A percentile compares a stretch with the other conserved stretches of the same genome.
These are phyloP conservation scores for Mormyrops boulengeri DNA, from an alignment of 2,797 vertebrate genomes.

Conservation along the genomic window DNA sequence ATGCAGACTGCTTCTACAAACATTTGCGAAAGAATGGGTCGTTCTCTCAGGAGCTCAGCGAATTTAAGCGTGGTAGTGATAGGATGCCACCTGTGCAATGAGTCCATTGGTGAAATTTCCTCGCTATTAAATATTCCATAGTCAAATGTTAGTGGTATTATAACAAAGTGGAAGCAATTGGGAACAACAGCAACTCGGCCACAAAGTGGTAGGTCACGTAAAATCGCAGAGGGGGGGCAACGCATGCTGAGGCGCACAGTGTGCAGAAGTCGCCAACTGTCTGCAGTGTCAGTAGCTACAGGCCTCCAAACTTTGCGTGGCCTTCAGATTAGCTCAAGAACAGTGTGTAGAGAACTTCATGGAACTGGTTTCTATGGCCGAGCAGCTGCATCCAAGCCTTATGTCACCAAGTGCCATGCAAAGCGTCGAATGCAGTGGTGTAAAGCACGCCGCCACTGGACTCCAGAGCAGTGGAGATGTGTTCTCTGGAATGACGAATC, in stretches of 20 bases:
- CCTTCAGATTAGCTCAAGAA: not conserved
- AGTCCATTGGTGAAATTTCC: not conserved
- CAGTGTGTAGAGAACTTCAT: not conserved
- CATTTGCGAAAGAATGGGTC: not conserved
- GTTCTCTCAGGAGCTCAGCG: not conserved
- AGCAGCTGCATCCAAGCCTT: not conserved
- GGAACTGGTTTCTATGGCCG: not conserved
- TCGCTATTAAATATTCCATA: not conserved
- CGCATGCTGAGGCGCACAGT: not conserved
- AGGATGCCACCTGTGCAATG: not conserved
- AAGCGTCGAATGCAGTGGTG: too few relatives aligned
- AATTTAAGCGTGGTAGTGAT: not conserved
- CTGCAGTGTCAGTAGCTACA: not conserved
- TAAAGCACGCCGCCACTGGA: not conserved
- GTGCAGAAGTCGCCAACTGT: not conserved
- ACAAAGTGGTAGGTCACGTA: not conserved
- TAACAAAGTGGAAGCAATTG: not conserved
- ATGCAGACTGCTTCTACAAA: not conserved
- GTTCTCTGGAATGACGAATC: not conserved
- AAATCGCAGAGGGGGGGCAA: not conserved
- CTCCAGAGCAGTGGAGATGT: not conserved
- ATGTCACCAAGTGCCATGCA: not conserved
- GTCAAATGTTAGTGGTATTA: not conserved
- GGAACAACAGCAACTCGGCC: not conserved
- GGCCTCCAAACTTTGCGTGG: not conserved